A percentile compares a stretch with the other conserved stretches of the same genome.
phyloP scores from a whole-genome alignment of 2,888 invertebrate genomes.

The Tetanocera ferruginea region DNA sequence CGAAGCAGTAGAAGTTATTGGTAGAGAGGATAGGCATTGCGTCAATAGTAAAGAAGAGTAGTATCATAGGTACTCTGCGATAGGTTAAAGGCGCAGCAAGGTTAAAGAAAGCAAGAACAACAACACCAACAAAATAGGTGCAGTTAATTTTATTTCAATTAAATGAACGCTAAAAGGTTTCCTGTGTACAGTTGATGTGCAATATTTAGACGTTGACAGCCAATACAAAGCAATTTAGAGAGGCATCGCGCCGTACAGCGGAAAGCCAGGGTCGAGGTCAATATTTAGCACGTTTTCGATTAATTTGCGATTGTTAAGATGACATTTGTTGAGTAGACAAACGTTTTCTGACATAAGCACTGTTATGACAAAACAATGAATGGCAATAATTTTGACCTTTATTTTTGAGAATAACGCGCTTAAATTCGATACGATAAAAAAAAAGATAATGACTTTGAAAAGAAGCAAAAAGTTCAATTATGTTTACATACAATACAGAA shows the following conservation, averaged over 20 bases:
- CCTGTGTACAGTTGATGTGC: background rate
- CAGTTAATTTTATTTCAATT: background rate
- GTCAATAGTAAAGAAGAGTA: background rate
- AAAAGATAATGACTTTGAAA: background rate
- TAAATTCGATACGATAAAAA: background rate
- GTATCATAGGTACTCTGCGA: background rate
- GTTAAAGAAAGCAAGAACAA: background rate
- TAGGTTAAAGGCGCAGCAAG: background rate
- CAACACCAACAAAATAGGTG: background rate
- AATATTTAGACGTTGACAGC: no score
- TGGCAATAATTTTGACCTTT: no score
- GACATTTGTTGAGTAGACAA: no score
- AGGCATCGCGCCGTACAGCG: no score
- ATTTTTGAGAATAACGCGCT: no score
- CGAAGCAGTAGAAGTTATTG: background rate
- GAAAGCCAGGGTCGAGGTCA: no score
- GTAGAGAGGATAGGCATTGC: background rate
- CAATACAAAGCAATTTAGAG: no score
- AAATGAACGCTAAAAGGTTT: conserved; percentile 6
- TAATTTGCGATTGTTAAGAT: no score
- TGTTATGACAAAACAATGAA: no score
- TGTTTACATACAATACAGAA: background rate
- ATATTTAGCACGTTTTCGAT: no score
- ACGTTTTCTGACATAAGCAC: no score
- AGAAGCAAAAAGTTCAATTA: background rate